phyloP scores from a whole-genome alignment of 2,113 vertebrate species.

The Pithys albifrons region DNA sequence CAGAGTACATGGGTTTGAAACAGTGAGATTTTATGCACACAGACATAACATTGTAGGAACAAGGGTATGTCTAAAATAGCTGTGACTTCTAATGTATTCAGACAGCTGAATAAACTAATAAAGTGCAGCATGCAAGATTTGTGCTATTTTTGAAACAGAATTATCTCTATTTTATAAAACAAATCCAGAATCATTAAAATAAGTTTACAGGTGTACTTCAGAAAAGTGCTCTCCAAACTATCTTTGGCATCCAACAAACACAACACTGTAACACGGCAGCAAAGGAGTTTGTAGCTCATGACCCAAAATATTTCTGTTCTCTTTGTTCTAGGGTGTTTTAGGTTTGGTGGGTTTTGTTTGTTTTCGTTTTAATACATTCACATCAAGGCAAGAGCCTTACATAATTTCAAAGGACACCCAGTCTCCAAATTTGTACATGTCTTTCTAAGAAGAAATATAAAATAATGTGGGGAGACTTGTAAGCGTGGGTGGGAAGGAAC shows the following conservation, averaged over 20 bases:
- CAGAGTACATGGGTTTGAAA: neutral
- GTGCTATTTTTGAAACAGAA: neutral
- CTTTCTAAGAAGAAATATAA: neutral
- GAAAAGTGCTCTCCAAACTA: neutral
- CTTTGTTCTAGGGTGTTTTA: neutral
- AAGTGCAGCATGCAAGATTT: neutral
- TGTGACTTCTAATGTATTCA: neutral
- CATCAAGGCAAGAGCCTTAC: neutral
- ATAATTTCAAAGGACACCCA: neutral
- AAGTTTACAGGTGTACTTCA: neutral
- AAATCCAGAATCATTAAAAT: neutral
- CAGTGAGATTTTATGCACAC: neutral
- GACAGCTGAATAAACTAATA: neutral
- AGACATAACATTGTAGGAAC: slow-evolving; percentile 15
- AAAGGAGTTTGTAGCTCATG: neutral
- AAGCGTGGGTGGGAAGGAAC: neutral
- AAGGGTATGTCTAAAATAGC: neutral
- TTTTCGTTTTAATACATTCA: neutral
- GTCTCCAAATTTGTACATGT: neutral
- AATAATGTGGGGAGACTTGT: neutral
- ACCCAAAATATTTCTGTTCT: neutral
- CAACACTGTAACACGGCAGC: neutral
- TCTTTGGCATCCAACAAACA: neutral
- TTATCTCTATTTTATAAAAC: neutral
- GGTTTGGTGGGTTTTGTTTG: neutral